A percentile compares a stretch with the other conserved stretches of the same genome.
Conservation (phyloP, 2,888 invertebrate genomes). For the Drosophila bunnanda region DNA sequence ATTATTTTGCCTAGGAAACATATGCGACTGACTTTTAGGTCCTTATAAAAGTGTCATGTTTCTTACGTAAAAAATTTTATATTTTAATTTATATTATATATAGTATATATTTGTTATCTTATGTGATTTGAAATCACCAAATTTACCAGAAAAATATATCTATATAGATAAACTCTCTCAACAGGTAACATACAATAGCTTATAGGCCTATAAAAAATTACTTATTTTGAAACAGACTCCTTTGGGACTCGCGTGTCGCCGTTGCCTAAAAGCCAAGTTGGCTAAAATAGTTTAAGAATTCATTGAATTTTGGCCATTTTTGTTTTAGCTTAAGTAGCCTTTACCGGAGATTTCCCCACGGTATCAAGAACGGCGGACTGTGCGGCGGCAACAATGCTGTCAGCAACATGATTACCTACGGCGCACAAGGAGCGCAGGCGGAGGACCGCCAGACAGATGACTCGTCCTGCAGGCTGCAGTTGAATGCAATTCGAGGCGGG, state of each 20-base stretch:
- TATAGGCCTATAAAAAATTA: not conserved
- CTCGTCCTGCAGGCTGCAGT: constrained; percentile 45
- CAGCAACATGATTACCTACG: constrained; percentile 55
- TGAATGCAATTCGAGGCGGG: constrained; percentile 44
- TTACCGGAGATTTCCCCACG: constrained; percentile 7
- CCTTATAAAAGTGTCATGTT: too few relatives aligned
- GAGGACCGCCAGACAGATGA: constrained; percentile 4
- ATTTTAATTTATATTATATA: too few relatives aligned
- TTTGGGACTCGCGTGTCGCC: not conserved
- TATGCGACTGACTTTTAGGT: not conserved
- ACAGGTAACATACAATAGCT: not conserved
- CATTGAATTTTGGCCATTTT: constrained; percentile 11
- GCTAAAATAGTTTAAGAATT: constrained; percentile 9
- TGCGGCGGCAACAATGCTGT: constrained; percentile 43
- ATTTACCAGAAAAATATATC: not conserved
- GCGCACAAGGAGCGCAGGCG: constrained; percentile 16
- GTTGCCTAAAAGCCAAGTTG: not conserved
- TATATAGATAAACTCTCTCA: not conserved
- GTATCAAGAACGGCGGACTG: constrained; percentile 17
- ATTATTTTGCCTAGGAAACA: not conserved
- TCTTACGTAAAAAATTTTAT: too few relatives aligned
- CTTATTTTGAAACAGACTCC: not conserved
- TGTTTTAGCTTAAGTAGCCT: constrained; percentile 16
- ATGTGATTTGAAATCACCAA: too few relatives aligned
- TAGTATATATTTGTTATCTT: too few relatives aligned